A percentile compares a stretch with the other conserved stretches of the same genome.
phyloP scores from a whole-genome alignment of 1,140 invertebrate species.

The Micrasema longulum region DNA sequence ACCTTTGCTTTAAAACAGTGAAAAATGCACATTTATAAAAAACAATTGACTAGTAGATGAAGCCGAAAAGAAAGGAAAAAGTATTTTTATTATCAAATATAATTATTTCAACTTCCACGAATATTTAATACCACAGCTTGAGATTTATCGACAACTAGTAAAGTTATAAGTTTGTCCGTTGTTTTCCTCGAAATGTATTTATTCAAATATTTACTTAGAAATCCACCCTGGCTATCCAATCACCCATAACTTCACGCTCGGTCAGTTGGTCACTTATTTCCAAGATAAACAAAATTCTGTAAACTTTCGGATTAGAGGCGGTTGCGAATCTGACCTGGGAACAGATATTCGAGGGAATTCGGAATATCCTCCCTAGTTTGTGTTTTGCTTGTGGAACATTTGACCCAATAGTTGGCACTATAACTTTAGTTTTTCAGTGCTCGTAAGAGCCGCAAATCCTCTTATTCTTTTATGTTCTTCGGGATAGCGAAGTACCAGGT shows the following conservation, averaged over 20 bases:
- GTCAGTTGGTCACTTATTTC: conserved; percentile 3
- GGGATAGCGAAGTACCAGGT: too few species aligned
- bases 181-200: conserved; percentile 2
- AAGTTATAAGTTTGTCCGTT: too few species aligned
- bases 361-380: conserved; percentile 1
- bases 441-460: conserved; percentile 6
- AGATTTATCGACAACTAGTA: too few species aligned
- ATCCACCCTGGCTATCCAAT: conserved; percentile 8
- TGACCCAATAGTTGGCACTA: conserved; percentile 2
- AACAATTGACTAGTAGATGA: too few species aligned
- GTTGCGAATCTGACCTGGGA: neutral
- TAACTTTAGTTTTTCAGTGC: conserved; percentile 30
- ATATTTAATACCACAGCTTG: too few species aligned
- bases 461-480: conserved; percentile 12
- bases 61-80: too few species aligned
- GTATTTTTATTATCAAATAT: too few species aligned
- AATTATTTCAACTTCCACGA: too few species aligned
- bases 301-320: conserved; percentile 12
- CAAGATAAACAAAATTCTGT: conserved; percentile 22
- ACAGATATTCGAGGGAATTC: neutral
- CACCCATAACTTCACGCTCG: conserved; percentile 12
- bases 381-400: conserved; percentile 10
- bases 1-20: neutral
- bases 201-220: conserved; percentile 27
- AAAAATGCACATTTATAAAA: neutral